A percentile compares a stretch with the other conserved stretches of the same genome.
Conservation (phyloP, 2,888 invertebrate genomes). For the Phalera bucephala region DNA sequence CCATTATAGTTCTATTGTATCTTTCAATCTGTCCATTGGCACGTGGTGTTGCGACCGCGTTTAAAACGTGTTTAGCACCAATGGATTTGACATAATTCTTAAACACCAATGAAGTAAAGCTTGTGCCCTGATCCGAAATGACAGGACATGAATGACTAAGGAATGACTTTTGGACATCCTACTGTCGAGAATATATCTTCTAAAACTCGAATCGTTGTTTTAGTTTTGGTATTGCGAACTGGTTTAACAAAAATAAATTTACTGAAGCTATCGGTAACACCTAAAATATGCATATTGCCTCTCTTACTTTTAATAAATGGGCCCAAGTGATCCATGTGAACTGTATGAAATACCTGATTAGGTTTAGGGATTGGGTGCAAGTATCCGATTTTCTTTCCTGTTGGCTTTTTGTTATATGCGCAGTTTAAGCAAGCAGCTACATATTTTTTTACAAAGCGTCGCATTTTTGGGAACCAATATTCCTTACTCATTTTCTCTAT, state of each 20-base stretch:
- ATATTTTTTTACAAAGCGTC: too few relatives aligned
- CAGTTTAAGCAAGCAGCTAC: conserved; percentile 4
- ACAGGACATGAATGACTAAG: too few relatives aligned
- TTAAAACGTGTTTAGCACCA: conserved; percentile 4
- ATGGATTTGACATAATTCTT: neutral
- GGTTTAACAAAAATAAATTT: conserved; percentile 3
- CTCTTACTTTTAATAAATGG: conserved; percentile 3
- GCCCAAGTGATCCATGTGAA: conserved; percentile 4
- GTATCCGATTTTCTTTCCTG: neutral
- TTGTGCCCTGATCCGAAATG: conserved; percentile 3
- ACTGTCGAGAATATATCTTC: neutral
- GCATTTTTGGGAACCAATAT: conserved; percentile 6
- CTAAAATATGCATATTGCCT: conserved; percentile 1
- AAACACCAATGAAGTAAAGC: conserved; percentile 1
- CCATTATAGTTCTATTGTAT: conserved; percentile 6
- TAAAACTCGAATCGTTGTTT: neutral
- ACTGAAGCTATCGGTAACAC: conserved; percentile 4
- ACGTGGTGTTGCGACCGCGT: too few relatives aligned
- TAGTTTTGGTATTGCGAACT: conserved; percentile 1
- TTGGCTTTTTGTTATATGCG: conserved; percentile 2
- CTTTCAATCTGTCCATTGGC: too few relatives aligned
- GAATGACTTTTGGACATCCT: neutral
- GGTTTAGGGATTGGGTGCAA: conserved; percentile 4
- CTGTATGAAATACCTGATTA: neutral
- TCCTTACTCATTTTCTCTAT: conserved; percentile 1